Base-by-base conservation (phyloP, 2,113 vertebrate genomes). In the Bombycilla garrulus region DNA sequence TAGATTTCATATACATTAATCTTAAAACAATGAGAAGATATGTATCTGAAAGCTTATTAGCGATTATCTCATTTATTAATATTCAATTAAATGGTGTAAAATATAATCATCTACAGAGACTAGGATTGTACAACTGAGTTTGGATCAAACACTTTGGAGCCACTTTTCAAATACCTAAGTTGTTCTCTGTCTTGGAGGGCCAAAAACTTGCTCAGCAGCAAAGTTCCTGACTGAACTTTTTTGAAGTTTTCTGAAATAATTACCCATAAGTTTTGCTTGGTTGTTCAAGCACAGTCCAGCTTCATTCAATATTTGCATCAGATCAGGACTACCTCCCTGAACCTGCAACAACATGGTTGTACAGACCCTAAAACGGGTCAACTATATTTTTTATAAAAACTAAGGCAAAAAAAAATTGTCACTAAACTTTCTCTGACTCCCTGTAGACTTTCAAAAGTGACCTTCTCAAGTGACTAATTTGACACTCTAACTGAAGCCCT, bases 401-500 rank as follows among this genome's bases (percentile, higher is more conserved):
- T 36, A 85, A 66, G 21, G 47, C 21, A 4, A 81, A 81, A 81
- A 61, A 38, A 16, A 74, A 79, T 8, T 25, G 25, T 22, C 3
- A 2, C 10, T 38, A 47, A 61, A 29, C 24, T 53, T 89, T 56
- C 33, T 57, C 20, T 2, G 8, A 45, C 17, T 81, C 54, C 20
- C 48, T 65, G 22, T 5, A 56, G 42, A 72, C 47, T 42, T 88
- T 72, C 40, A 88, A 1, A 5, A 42, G 15, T 17, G 47, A 80
- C 15, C 22, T 72, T 69, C n/a, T 47, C 26, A 89, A 81, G 60
- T 15, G 29, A 73, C 28, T 78, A 61, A 73, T 73, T 17, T 70
- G 31, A 81, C 22, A 53, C 6, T 0, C 0, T 60, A 77, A 64
- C 35, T 66, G n/a, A 7, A n/a, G 24, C 6, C 19, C 11, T 44